These are phyloP conservation scores for Ctena decussata DNA, from an alignment of 2,888 invertebrate genomes.

Conservation along the genomic window DNA sequence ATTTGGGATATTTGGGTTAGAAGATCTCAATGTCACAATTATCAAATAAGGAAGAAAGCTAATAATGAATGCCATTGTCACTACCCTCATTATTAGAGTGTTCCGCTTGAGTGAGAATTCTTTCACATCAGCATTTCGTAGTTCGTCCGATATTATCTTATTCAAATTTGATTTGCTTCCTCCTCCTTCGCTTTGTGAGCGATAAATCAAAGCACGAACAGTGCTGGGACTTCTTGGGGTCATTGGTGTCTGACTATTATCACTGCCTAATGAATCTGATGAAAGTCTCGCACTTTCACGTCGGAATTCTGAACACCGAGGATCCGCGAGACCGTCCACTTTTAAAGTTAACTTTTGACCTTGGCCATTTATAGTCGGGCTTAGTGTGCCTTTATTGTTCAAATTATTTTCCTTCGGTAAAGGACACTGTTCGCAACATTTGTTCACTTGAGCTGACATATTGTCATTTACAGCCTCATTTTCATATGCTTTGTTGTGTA, in stretches of 20 bases:
- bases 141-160: slow-evolving; percentile 57
- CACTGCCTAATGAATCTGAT: slow-evolving; percentile 35
- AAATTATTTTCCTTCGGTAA: too few relatives aligned
- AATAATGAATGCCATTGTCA: slow-evolving; percentile 63
- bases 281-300: slow-evolving; percentile 17
- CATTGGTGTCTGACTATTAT: slow-evolving; percentile 33
- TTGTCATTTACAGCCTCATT: neutral
- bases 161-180: slow-evolving; percentile 61
- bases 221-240: slow-evolving; percentile 50
- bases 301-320: neutral
- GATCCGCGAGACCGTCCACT: neutral
- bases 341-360: neutral
- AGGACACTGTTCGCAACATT: neutral
- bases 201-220: slow-evolving; percentile 46
- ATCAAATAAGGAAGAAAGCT: slow-evolving; percentile 65
- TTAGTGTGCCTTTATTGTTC: neutral
- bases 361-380: neutral
- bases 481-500: neutral
- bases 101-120: slow-evolving; percentile 59
- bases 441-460: neutral
- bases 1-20: slow-evolving; percentile 46
- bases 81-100: slow-evolving; percentile 62
- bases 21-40: slow-evolving; percentile 57
- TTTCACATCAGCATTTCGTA: slow-evolving; percentile 48
- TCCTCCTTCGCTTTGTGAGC: slow-evolving; percentile 58